These are phyloP conservation scores for Centropristis striata DNA, from an alignment of 2,113 vertebrate species.

Conservation along the genomic window DNA sequence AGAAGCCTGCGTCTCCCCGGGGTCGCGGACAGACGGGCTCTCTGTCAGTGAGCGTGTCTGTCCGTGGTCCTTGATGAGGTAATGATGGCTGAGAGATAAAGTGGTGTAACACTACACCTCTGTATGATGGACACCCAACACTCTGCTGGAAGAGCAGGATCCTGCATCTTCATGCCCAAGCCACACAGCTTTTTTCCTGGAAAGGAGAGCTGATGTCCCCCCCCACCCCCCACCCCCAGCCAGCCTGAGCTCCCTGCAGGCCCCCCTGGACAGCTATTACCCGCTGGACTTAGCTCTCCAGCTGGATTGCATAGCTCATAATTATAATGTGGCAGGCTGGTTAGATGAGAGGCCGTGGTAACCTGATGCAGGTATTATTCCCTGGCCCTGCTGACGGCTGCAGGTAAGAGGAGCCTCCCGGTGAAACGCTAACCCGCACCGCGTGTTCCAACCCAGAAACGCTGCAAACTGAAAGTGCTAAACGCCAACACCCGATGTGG, in stretches of 20 bases:
- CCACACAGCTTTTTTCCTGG: slow-evolving; percentile 37
- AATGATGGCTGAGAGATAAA: slow-evolving; percentile 50
- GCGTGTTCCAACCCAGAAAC: slow-evolving; percentile 55
- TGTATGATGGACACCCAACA: slow-evolving; percentile 69
- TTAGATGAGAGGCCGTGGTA: slow-evolving; percentile 80
- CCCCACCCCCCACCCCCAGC: slow-evolving; percentile 12
- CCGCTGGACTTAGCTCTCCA: slow-evolving; percentile 58
- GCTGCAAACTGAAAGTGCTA: slow-evolving; percentile 74
- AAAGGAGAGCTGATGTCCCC: slow-evolving; percentile 51
- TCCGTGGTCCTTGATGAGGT: slow-evolving; percentile 57
- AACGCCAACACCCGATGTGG: slow-evolving; percentile 34
- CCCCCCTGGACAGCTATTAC: slow-evolving; percentile 58
- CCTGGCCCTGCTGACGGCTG: slow-evolving; percentile 65
- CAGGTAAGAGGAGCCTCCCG: slow-evolving; percentile 79
- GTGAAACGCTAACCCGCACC: slow-evolving; percentile 75
- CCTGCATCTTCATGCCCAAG: slow-evolving; percentile 50
- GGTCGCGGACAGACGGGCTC: slow-evolving; percentile 23
- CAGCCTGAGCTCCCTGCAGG: slow-evolving; percentile 21
- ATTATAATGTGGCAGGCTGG: slow-evolving; percentile 68
- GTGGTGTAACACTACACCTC: slow-evolving; percentile 68
- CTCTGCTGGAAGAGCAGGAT: slow-evolving; percentile 45
- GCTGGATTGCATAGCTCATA: slow-evolving; percentile 63
- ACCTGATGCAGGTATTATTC: slow-evolving; percentile 79
- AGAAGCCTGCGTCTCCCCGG: slow-evolving; percentile 24
- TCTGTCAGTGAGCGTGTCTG: slow-evolving; percentile 28